Conservation (phyloP, 2,888 invertebrate species). For the Sepiola atlantica region DNA sequence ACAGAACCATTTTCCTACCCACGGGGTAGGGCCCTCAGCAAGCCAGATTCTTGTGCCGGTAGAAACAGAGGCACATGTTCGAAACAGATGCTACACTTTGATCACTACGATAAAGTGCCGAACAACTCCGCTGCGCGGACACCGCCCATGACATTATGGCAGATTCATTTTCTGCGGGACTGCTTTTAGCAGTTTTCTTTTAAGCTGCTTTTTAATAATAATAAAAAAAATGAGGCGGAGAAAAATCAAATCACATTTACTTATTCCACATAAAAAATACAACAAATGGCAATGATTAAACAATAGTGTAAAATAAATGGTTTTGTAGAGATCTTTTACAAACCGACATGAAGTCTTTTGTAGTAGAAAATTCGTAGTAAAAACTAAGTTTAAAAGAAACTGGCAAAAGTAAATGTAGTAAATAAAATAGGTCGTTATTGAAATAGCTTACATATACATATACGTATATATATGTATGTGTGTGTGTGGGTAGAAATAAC, state of each 20-base stretch:
- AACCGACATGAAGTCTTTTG: not conserved
- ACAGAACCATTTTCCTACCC: too few relatives aligned
- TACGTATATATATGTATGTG: not conserved
- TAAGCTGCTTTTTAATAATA: not conserved
- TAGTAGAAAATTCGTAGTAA: not conserved
- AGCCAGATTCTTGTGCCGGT: too few relatives aligned
- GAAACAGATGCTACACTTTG: too few relatives aligned
- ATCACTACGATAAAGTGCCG: too few relatives aligned
- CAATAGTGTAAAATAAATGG: too few relatives aligned
- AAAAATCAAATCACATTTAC: not conserved
- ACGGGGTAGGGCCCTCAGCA: too few relatives aligned
- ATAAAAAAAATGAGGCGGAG: not conserved
- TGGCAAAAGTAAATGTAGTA: not conserved
- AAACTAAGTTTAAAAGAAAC: not conserved
- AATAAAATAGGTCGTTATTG: slow-evolving; percentile 3
- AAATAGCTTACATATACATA: slow-evolving; percentile 2
- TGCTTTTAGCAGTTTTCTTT: too few relatives aligned
- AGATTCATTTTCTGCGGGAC: not conserved
- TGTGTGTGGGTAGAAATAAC: not conserved
- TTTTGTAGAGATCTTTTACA: not conserved
- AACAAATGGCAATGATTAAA: too few relatives aligned
- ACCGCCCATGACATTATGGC: not conserved
- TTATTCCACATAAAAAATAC: not conserved
- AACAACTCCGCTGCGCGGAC: not conserved
- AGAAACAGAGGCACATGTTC: too few relatives aligned